Conservation (phyloP, 2,113 vertebrate genomes). For the Ciconia stormi region DNA sequence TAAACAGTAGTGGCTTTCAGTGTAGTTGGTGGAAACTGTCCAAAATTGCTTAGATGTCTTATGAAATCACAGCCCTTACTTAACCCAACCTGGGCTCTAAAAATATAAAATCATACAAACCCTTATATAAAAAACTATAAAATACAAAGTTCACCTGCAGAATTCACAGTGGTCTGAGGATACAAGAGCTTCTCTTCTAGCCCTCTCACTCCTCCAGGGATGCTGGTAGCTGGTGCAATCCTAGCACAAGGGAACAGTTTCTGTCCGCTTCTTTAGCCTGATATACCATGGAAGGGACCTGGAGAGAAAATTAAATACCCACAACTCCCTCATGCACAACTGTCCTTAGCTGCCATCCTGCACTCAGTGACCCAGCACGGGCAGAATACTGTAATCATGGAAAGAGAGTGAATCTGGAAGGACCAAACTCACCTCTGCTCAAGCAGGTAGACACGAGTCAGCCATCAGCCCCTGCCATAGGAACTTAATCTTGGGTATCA, state of each 20-base stretch:
- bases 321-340: not conserved
- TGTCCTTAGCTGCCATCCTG: not conserved
- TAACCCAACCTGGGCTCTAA: not conserved
- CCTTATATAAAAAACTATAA: not conserved
- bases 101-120: not conserved
- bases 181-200: not conserved
- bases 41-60: not conserved
- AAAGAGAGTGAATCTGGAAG: not conserved
- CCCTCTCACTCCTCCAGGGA: fast-evolving
- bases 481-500: not conserved
- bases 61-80: not conserved
- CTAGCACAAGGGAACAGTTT: not conserved
- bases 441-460: fast-evolving
- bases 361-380: not conserved
- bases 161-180: not conserved
- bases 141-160: not conserved
- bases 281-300: fast-evolving
- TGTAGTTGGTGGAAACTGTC: not conserved
- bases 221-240: not conserved
- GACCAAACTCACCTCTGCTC: not conserved
- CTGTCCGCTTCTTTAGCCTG: not conserved
- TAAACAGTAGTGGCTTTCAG: not conserved
- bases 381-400: not conserved
- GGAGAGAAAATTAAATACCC: not conserved
- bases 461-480: not conserved